Base-by-base conservation (phyloP, 2,113 vertebrate genomes). In the Furnarius figulus region DNA sequence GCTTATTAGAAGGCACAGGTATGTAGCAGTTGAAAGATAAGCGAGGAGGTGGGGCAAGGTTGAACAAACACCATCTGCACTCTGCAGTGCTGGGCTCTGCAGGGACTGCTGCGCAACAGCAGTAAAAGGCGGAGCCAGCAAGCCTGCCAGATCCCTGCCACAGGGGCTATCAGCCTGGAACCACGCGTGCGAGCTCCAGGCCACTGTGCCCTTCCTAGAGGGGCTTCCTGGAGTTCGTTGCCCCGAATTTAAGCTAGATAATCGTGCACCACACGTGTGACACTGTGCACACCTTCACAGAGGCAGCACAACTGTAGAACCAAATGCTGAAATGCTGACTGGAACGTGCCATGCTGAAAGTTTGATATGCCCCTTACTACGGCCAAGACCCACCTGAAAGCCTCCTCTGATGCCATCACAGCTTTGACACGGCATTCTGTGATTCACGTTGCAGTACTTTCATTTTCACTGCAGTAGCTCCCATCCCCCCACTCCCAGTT, bases 41-140 rank as follows among this genome's bases (percentile, higher is more conserved):
- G 95, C 44, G 3, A 21, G 70, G 90, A 90, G 93, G 94, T 92
- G 90, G 86, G 88, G 95, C 88, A 87, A 77, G 93, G 92, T 19
- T 94, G 92, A 93, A 92, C 93, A 90, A 97, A 96, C 83, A 96
- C 95, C 95, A 90, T 90, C 95, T 96, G 90, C 22, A 90, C 90
- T 93, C 93, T 1, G 88, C 93, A 96, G 92, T 46, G 83, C 93
- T 7, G 55, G 85, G 95, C 83, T 93, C 95, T 97, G 96, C 96
- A 93, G 93, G 65, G 90, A 39, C 90, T 65, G 88, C 96, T 95
- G 96, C 93, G 70, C 93, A 93, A 96, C 96, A 97, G 96, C 96
- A 89, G 88, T 6, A 55, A n/a, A 61, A 96, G 96, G 94, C 90
- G 92, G 93, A 87, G 96, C 92, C 73, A 84, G 76, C 47, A 9